Conservation (phyloP, 2,888 invertebrate genomes). For the Clitarchus hookeri region DNA sequence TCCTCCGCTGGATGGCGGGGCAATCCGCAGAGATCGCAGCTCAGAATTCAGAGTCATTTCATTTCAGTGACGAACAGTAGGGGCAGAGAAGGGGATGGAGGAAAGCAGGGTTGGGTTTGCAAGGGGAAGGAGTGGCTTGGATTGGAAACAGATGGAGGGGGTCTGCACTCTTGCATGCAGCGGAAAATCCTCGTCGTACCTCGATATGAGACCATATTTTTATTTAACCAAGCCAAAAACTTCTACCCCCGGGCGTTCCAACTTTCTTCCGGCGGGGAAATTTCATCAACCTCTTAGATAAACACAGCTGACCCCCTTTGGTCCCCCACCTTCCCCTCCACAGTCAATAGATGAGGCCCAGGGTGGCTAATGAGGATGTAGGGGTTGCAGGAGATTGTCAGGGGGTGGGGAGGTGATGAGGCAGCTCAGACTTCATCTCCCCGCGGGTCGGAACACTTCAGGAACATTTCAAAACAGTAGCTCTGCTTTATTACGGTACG, state of each 20-base stretch:
- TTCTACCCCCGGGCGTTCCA: background rate
- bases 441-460: background rate
- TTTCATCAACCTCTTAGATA: conserved; percentile 14
- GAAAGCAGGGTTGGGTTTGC: background rate
- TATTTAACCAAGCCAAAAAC: background rate
- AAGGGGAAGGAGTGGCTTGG: no score
- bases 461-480: no score
- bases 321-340: background rate
- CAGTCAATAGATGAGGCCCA: background rate
- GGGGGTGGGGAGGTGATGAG: background rate
- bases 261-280: background rate
- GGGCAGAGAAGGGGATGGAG: background rate
- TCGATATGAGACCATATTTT: conserved; percentile 5
- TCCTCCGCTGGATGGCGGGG: background rate
- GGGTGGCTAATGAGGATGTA: background rate
- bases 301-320: background rate
- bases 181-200: background rate
- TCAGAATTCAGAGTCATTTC: background rate
- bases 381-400: background rate
- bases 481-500: no score
- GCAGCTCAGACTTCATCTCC: background rate
- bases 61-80: background rate
- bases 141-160: background rate
- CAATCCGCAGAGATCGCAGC: background rate
- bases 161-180: no score